These are phyloP conservation scores for Zaprionus tsacasi DNA, from an alignment of 1,140 invertebrate genomes.

Conservation along the genomic window DNA sequence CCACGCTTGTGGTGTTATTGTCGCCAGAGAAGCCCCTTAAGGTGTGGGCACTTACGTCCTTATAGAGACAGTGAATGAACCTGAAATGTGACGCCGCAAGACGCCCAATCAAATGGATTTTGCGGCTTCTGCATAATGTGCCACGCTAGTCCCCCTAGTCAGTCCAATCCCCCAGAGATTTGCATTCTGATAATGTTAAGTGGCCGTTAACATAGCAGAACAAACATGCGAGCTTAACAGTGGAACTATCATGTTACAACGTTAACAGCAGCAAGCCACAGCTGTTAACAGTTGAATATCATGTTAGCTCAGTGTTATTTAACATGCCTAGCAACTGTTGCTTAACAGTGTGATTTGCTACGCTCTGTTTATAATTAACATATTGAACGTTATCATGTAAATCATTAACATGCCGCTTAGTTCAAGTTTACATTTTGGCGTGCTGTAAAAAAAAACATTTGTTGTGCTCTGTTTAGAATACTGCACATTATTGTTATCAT, in stretches of 20 bases:
- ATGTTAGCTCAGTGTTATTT: neutral
- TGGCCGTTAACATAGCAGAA: constrained; percentile 1
- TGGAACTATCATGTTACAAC: neutral
- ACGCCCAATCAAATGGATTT: constrained; percentile 32
- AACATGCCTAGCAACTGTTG: neutral
- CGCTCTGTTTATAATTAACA: neutral
- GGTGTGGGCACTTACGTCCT: constrained; percentile 10
- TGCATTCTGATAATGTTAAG: constrained; percentile 26
- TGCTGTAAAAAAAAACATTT: neutral
- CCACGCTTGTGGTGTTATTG: constrained; percentile 24
- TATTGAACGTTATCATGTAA: neutral
- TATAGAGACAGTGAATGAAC: constrained; percentile 46
- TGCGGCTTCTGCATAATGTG: constrained; percentile 30
- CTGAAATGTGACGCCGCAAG: constrained; percentile 41
- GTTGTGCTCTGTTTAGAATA: neutral
- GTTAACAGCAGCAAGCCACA: neutral
- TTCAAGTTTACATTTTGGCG: neutral
- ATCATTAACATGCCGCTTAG: neutral
- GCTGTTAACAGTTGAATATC: neutral
- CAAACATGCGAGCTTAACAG: neutral
- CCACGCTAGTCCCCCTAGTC: neutral
- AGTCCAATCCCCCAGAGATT: neutral
- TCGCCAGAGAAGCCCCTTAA: constrained; percentile 24
- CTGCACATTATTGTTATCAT: neutral
- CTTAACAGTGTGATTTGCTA: neutral